Conservation (phyloP, 37 sponge, comb jelly and placozoan species). For the Geodia barretti region DNA sequence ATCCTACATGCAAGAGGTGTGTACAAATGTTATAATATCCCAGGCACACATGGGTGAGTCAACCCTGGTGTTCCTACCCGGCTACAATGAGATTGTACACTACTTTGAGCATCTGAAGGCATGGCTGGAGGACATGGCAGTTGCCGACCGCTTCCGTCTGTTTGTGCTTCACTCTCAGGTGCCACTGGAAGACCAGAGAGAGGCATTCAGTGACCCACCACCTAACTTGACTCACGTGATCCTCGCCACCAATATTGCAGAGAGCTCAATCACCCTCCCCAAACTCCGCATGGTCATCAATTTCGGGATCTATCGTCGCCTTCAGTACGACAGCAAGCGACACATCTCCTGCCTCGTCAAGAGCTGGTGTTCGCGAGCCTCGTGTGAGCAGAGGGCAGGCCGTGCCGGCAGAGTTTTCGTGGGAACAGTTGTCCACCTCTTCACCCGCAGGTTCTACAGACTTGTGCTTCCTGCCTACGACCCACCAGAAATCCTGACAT, state of each 20-base stretch:
- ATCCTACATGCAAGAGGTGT: conserved; percentile 7
- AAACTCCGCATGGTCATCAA: conserved; percentile 68
- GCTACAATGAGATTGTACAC: conserved; percentile 47
- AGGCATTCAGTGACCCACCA: conserved; percentile 41
- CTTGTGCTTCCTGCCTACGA: conserved; percentile 42
- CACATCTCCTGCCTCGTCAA: conserved; percentile 40
- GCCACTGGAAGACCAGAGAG: conserved; percentile 71
- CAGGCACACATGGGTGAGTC: conserved; percentile 47
- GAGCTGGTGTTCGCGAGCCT: conserved; percentile 74
- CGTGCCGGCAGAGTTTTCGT: conserved; percentile 69
- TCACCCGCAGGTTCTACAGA: conserved; percentile 39
- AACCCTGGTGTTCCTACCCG: conserved; percentile 73
- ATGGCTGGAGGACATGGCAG: not conserved
- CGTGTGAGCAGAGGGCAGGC: conserved; percentile 74
- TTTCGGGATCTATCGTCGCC: conserved; percentile 64
- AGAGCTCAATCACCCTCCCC: conserved; percentile 83
- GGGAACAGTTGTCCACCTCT: conserved; percentile 64
- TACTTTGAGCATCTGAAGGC: conserved; percentile 33
- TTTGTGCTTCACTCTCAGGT: conserved; percentile 79
- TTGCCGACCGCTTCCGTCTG: conserved; percentile 25
- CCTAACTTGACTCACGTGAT: conserved; percentile 48
- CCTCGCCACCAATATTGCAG: conserved; percentile 77
- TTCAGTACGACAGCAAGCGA: conserved; percentile 35
- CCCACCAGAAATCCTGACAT: conserved; percentile 58
- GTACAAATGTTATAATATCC: conserved; percentile 54